These are phyloP conservation scores for Drosophila suzukii DNA, from an alignment of 1,140 invertebrate species.

Conservation along the genomic window DNA sequence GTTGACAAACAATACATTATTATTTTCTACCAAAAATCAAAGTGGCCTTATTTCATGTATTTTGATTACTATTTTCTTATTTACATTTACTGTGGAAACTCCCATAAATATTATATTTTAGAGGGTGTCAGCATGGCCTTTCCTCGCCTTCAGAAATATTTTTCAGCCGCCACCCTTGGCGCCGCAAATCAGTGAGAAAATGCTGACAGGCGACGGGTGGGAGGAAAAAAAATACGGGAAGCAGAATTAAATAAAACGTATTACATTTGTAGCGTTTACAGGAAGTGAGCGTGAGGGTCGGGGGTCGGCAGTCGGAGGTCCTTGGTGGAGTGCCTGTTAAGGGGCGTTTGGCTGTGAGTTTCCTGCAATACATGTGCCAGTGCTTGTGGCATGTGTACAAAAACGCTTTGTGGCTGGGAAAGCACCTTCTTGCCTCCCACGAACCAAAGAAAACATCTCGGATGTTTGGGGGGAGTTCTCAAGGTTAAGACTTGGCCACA, in stretches of 20 bases:
- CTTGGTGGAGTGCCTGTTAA: constrained; percentile 49
- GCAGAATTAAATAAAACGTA: constrained; percentile 77
- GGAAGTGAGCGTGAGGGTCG: constrained; percentile 44
- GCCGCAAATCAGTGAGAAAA: constrained; percentile 77
- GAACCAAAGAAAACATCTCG: constrained; percentile 7
- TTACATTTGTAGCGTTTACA: constrained; percentile 78
- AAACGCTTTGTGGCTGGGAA: constrained; percentile 63
- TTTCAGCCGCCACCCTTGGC: constrained; percentile 62
- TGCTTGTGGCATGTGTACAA: constrained; percentile 47
- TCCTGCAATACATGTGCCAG: constrained; percentile 19
- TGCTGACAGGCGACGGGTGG: constrained; percentile 68
- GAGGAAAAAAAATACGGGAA: constrained; percentile 37
- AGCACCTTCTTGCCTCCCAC: constrained; percentile 39
- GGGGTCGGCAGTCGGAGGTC: constrained; percentile 18
- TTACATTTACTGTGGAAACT: background rate
- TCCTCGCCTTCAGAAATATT: constrained; percentile 45
- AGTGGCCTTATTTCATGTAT: background rate
- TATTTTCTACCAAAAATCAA: background rate
- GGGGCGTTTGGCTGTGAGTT: constrained; percentile 28
- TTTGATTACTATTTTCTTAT: too few relatives aligned
- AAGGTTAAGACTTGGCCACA: constrained; percentile 76
- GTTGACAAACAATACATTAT: background rate
- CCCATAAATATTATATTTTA: background rate
- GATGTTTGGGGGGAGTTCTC: constrained; percentile 6
- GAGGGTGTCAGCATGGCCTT: constrained; percentile 27